Evolutionary conservation across 2,888 invertebrate genomes (phyloP), one percentile per base, ranked within the genome.

Genomic region (Ophion ellenae): DNA sequence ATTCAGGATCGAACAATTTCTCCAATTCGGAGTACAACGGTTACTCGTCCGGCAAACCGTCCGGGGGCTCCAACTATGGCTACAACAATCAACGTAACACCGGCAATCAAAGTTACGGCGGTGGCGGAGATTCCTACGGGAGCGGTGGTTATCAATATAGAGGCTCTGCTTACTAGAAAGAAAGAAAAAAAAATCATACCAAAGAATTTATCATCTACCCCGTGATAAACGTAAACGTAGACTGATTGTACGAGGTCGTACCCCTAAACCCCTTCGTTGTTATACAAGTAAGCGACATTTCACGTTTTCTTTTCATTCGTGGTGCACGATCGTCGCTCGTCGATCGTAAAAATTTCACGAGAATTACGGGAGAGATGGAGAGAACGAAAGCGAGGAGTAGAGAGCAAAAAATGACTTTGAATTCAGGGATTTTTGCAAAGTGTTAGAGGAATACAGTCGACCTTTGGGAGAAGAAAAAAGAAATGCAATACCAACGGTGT

Each of bases 71-170:
- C 66, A 86, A 87, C 20, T 92, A 92, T 74, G 91, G 91, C 57
- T 92, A 92, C 80, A 90, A 69, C 70, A 87, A 90, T 47, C 92
- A 92, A 79, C 90, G 91, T 80, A 89, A 77, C 81, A 89, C 81
- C 77, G 77, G 88, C 64, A 83, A 89, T 32, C 90, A 89, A 84
- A 89, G 81, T 88, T 92, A 90, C 78, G 91, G 89, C 17, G 90
- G 91, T 11, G 90, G 90, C 77, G 88, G 84, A 32, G 86, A 86
- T 76, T 85, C 87, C 75, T 91, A 91, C 82, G 91, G 90, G 73
- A 89, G 74, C 80, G 91, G 90, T 78, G 87, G 86, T 87, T 92
- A 92, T 87, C 90, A 91, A 64, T 92, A 92, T 77, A 90, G 90
- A 77, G 88, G 90, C 59, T 87, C 90, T 61, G 90, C 89, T 57